A percentile compares a stretch with the other conserved stretches of the same genome.
Conservation (phyloP, 2,888 invertebrate species). For the Xanthia togata region DNA sequence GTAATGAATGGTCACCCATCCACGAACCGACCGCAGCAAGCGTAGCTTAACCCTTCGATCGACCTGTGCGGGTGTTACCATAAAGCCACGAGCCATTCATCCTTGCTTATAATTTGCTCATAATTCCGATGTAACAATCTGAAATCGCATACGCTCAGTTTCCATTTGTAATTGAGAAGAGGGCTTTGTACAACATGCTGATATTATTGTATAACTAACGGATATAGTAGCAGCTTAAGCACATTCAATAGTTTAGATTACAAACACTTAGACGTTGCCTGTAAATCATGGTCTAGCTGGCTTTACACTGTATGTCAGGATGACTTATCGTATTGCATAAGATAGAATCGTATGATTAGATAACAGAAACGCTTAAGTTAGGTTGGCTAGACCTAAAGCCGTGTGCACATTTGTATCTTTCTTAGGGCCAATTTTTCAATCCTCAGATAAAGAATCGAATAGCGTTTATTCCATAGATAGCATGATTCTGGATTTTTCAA, state of each 20-base stretch:
- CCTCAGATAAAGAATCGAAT: too few relatives aligned
- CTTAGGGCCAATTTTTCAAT: too few relatives aligned
- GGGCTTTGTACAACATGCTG: background rate
- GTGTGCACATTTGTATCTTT: background rate
- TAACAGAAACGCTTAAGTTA: conserved; percentile 34
- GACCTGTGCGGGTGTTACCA: too few relatives aligned
- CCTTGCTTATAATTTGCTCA: too few relatives aligned
- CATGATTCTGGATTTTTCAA: too few relatives aligned
- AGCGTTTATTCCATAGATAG: too few relatives aligned
- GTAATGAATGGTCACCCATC: too few relatives aligned
- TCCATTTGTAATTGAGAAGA: background rate
- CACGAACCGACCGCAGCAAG: too few relatives aligned
- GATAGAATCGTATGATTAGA: conserved; percentile 49
- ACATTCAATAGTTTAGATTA: conserved; percentile 26
- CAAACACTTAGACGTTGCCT: conserved; percentile 38
- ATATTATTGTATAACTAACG: background rate
- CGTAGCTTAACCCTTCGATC: too few relatives aligned
- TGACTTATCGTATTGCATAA: conserved; percentile 46
- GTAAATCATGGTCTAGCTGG: conserved; percentile 46
- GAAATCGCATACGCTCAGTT: too few relatives aligned
- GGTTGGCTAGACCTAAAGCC: background rate
- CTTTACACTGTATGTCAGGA: conserved; percentile 43
- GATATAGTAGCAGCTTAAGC: background rate
- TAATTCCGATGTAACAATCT: too few relatives aligned
- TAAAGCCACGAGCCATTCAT: too few relatives aligned